Evolutionary conservation across 2,797 vertebrate species (phyloP), one percentile per base, ranked within the genome.

Genomic region (Cottoperca gobio): DNA sequence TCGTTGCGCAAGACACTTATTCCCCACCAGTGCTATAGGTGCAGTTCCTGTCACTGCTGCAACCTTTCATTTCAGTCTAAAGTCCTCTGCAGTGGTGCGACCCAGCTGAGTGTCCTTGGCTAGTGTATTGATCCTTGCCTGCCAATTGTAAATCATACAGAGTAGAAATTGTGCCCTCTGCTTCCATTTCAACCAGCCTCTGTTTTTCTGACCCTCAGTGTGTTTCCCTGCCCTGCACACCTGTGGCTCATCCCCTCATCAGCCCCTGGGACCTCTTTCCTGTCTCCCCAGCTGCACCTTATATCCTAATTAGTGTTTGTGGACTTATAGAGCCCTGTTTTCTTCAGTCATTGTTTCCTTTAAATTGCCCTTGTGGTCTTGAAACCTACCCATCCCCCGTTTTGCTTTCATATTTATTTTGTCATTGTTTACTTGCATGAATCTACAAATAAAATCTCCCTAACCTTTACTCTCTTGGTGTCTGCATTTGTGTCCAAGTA

Each of bases 281-380:
- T 68, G 64, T 48, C 35, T 79, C 63, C 21, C n/a, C 60, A 66
- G 54, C 74, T 71, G 59, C 37, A 54, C 68, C 58, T 52, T 49
- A n/a, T 68, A 59, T 77, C 52, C 67, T 60, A 60, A 65, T 85
- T 77, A 73, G 12, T 53, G 17, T 67, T 73, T 59, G 54, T 63
- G 28, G 31, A 55, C 23, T 53, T 21, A 35, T 42, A 52, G 17
- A 48, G 39, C 26, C 26, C 1, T n/a, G 23, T 35, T 35, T 64
- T 60, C 7, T 10, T 55, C 31, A 55, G 24, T 42, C 40, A 21
- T 8, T 7, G 19, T 6, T 52, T 40, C 24, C 40, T 70, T 14
- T 7, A 19, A 40, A 23, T 16, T 45, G 39, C 46, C 2, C 23
- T 35, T 55, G 54, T 24, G 16, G 31, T 62, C 52, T 33, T 58